Evolutionary conservation across 2,797 vertebrate genomes (phyloP), one percentile per base, ranked within the genome.

Genomic region (Rhinophrynus dorsalis): DNA sequence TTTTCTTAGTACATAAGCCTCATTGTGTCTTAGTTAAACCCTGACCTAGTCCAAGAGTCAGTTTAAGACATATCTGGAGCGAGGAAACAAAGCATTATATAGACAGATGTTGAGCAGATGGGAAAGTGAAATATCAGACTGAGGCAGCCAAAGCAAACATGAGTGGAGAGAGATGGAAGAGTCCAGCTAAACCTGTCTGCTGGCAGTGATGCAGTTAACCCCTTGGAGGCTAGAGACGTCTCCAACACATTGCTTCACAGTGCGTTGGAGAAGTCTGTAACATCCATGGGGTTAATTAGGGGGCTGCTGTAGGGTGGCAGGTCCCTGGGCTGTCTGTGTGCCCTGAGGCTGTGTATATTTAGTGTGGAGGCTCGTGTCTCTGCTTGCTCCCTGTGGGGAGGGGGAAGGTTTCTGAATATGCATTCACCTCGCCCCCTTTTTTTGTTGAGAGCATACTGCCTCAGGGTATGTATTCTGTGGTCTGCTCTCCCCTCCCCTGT

Each of bases 81-180:
- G n/a, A 44, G 15, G 8, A 18, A 23, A 24, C 40, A 50, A 15
- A 21, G 21, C 23, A 5, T 3, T 5, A 7, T 18, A 21, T 9
- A 27, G 13, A 54, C 67, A 70, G 68, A 70, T 63, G 68, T 70
- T 55, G 17, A 45, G 26, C 67, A 70, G 48, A 69, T 52, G 67
- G 67, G 27, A 61, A 33, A 29, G 37, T 42, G 55, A 29, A 57
- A 58, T 68, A 44, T 33, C 11, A 68, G 45, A 35, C 20, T 17
- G 27, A 26, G 21, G 13, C 50, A 66, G 55, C 66, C 66, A 68
- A 59, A 59, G 38, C 30, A 67, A 57, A 67, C 52, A 67, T 10
- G 13, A 44, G 45, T 13, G 15, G 45, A 33, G 8, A n/a, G 15
- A 33, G 52, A 35, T 29, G 4, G 52, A 26, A 37, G 3, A 17